phyloP scores from a whole-genome alignment of 1,140 invertebrate species.

The Platyscapa corneri region DNA sequence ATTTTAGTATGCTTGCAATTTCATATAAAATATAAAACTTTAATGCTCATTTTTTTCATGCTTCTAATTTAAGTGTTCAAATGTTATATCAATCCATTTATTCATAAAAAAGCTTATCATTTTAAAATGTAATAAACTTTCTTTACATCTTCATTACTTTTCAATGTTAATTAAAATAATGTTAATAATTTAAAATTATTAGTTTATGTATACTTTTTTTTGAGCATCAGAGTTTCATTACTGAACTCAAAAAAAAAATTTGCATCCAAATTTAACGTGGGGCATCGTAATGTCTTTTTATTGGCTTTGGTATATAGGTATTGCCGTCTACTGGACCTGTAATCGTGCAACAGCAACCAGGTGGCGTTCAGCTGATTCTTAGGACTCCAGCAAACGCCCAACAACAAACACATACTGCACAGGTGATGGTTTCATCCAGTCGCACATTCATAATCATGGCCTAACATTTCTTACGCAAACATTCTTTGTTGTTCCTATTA shows the following conservation, averaged over 20 bases:
- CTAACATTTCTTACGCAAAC: slow-evolving; percentile 40
- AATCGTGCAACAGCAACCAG: slow-evolving; percentile 73
- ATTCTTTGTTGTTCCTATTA: slow-evolving; percentile 27
- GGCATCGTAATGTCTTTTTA: slow-evolving; percentile 55
- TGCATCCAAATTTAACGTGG: slow-evolving; percentile 27
- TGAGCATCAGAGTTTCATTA: slow-evolving; percentile 25
- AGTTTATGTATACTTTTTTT: slow-evolving; percentile 3
- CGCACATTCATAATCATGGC: slow-evolving; percentile 57
- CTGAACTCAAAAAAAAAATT: slow-evolving; percentile 1
- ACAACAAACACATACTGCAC: slow-evolving; percentile 74
- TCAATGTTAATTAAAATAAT: slow-evolving; percentile 5
- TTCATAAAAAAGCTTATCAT: slow-evolving; percentile 26
- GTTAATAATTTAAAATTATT: neutral
- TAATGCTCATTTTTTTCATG: slow-evolving; percentile 40
- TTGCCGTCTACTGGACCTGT: slow-evolving; percentile 72
- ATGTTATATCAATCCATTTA: slow-evolving; percentile 25
- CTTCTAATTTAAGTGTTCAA: slow-evolving; percentile 37
- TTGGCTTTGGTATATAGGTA: slow-evolving; percentile 68
- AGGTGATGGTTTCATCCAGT: slow-evolving; percentile 73
- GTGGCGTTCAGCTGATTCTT: slow-evolving; percentile 72
- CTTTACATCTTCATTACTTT: slow-evolving; percentile 32
- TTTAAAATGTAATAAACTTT: slow-evolving; percentile 24
- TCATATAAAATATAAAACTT: slow-evolving; percentile 29
- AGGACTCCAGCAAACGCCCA: slow-evolving; percentile 71
- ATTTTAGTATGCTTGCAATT: slow-evolving; percentile 39